Evolutionary conservation across 2,797 vertebrate genomes (phyloP).

Genomic region (Helarctos malayanus): DNA sequence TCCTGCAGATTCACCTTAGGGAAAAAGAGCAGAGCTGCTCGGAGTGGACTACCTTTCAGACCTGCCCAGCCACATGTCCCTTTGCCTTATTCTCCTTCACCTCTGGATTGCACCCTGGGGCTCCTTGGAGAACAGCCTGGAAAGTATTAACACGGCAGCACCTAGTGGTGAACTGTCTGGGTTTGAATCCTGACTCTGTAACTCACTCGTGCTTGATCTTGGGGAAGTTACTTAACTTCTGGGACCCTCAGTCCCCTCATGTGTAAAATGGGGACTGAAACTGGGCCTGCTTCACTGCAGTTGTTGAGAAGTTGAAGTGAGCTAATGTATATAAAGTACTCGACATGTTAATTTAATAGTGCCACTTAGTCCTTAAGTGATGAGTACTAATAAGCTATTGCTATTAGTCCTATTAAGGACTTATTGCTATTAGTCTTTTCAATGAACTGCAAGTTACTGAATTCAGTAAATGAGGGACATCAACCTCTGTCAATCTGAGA

Average conservation of each 20-base stretch:
- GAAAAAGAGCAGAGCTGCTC: background rate
- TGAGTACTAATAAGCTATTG: background rate
- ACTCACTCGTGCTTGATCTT: background rate
- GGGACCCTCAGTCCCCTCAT: background rate
- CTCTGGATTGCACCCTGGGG: background rate
- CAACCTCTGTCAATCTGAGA: background rate
- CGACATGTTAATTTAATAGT: background rate
- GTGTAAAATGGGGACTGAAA: background rate
- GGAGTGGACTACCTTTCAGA: background rate
- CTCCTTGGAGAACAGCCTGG: background rate
- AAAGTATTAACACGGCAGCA: background rate
- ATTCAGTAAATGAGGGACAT: background rate
- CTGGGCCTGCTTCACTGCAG: background rate
- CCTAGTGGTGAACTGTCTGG: background rate
- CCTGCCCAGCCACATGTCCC: background rate
- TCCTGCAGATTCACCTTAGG: background rate
- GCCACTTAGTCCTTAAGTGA: background rate
- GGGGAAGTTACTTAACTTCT: conserved; percentile 1
- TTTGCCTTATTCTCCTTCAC: background rate
- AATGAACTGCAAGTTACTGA: background rate
- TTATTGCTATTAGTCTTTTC: background rate
- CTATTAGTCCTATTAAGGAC: background rate
- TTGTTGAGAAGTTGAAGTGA: conserved; percentile 21
- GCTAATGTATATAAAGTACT: background rate
- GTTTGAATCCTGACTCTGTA: background rate